These are phyloP conservation scores for Graptemys geographica DNA, from an alignment of 2,797 vertebrate species.

Conservation along the genomic window DNA sequence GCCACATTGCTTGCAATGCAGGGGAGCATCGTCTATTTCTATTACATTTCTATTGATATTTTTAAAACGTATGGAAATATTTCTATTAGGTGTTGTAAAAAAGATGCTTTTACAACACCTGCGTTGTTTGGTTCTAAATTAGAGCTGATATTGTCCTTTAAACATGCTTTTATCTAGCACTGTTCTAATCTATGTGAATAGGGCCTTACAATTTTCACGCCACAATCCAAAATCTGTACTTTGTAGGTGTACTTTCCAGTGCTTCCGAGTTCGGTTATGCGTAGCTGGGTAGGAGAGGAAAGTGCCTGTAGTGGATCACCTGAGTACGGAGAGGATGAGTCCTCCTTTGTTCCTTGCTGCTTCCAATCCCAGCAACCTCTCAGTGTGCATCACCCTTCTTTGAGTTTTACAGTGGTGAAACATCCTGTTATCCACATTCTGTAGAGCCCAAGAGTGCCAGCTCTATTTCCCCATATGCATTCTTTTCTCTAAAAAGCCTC, in stretches of 20 bases:
- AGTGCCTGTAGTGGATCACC: background rate
- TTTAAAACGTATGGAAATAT: background rate
- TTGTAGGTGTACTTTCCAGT: fast-evolving
- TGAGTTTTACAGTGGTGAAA: background rate
- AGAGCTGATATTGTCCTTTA: too few species aligned
- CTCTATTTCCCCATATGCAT: fast-evolving
- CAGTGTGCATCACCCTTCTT: too few species aligned
- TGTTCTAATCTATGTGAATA: fast-evolving
- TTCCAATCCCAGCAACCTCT: background rate
- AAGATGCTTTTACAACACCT: background rate
- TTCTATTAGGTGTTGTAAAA: background rate
- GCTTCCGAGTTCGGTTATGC: background rate
- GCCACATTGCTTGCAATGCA: background rate
- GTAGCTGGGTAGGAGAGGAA: background rate
- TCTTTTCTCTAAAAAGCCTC: background rate
- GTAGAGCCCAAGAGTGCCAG: fast-evolving
- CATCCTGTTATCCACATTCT: background rate
- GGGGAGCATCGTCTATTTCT: background rate
- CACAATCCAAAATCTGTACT: too few species aligned
- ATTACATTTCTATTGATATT: background rate
- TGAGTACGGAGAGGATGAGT: fast-evolving
- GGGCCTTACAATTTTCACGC: background rate
- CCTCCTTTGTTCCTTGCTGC: background rate
- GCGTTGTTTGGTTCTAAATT: background rate
- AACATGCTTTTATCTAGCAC: fast-evolving